A percentile compares a stretch with the other conserved stretches of the same genome.
Conservation (phyloP, 2,888 invertebrate genomes). For the Chaetoderma sp. region DNA sequence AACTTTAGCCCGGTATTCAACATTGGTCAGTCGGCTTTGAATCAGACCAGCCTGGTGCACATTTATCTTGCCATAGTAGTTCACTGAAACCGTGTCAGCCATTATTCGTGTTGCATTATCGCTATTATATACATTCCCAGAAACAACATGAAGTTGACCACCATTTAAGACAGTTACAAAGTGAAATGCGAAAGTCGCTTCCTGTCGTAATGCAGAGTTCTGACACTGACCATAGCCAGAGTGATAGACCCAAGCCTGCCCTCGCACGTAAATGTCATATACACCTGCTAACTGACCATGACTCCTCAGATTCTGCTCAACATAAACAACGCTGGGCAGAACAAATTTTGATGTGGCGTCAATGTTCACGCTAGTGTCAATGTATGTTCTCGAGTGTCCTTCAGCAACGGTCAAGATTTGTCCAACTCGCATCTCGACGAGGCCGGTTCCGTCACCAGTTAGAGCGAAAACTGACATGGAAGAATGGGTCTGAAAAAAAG, state of each 20-base stretch:
- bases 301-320: conserved; percentile 36
- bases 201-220: conserved; percentile 2
- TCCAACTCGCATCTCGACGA: conserved; percentile 29
- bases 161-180: conserved; percentile 38
- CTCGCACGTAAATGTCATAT: conserved; percentile 42
- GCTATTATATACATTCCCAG: not conserved
- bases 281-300: conserved; percentile 41
- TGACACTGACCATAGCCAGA: conserved; percentile 38
- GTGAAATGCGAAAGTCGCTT: conserved; percentile 36
- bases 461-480: conserved; percentile 32
- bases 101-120: not conserved
- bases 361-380: conserved; percentile 37
- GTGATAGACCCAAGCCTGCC: conserved; percentile 29
- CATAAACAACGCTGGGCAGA: conserved; percentile 38
- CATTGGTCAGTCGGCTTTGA: conserved; percentile 32
- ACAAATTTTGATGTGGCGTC: conserved; percentile 23
- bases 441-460: conserved; percentile 43
- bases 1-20: conserved; percentile 40
- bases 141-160: conserved; percentile 15
- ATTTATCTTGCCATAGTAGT: conserved; percentile 32
- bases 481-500: conserved; percentile 6
- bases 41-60: conserved; percentile 29
- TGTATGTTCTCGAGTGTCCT: conserved; percentile 31
- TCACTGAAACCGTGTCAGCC: conserved; percentile 28
- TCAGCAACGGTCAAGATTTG: conserved; percentile 33